Evolutionary conservation across 1,140 invertebrate species (phyloP), one percentile per base, ranked within the genome.

Genomic region (Matsumurasca onukii): DNA sequence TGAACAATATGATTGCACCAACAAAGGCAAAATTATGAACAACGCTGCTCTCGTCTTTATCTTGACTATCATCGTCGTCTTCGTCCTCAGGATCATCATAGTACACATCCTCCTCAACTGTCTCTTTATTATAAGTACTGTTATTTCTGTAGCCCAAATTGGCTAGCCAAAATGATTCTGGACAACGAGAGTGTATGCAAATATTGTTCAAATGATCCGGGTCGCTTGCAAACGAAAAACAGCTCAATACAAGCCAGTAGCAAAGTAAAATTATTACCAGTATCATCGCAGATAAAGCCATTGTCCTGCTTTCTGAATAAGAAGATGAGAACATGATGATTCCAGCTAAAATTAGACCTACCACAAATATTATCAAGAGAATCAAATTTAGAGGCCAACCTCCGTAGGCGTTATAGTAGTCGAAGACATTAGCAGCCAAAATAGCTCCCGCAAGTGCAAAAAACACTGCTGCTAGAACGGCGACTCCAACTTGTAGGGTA

Each of bases 261-360:
- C 55, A 59, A n/a, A 59, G 12, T 2, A 59, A n/a, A 24, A 59
- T 59, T 2, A 59, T 29, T 9, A 59, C 30, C 25, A 59, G 3
- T 12, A 59, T 29, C 24, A 59, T 3, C 25, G 55, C 22, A 3
- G 24, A 2, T n/a, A 29, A 9, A 13, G 55, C 55, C 2, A 27
- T 15, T 3, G 55, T 22, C 25, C 55, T 59, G 55, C 24, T 59
- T 27, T 59, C 55, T 3, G 3, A 15, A 24, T 59, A 59, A 5
- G 55, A 59, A 13, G 55, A 59, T 9, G 55, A 22, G 55, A 59
- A 59, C 55, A 59, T 59, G 55, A 59, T 22, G 55, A 29, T 5
- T 9, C 22, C 55, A 5, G 25, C 25, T 22, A 59, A 27, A 5
- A 59, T 29, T 27, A 59, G 25, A 59, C 25, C 25, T 2, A 24